phyloP scores from a whole-genome alignment of 2,797 vertebrate genomes.

The Sardinella longiceps region DNA sequence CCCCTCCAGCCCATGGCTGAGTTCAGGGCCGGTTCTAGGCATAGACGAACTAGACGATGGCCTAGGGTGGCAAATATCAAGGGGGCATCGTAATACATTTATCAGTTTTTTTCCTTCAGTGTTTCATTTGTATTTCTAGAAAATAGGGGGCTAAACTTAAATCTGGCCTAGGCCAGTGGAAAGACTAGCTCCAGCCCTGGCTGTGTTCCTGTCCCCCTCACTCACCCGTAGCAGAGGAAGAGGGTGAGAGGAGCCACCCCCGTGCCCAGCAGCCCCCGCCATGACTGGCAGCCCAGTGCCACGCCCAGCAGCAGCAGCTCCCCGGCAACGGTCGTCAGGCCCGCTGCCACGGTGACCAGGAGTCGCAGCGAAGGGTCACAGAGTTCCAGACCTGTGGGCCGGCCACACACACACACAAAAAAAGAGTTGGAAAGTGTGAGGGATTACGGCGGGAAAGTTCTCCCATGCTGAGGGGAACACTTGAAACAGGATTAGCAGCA shows the following conservation, averaged over 20 bases:
- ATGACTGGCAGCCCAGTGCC: conserved; percentile 84
- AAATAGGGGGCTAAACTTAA: too few relatives aligned
- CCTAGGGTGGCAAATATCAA: too few relatives aligned
- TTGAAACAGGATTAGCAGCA: not conserved
- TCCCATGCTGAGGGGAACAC: not conserved
- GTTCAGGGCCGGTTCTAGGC: too few relatives aligned
- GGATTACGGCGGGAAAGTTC: not conserved
- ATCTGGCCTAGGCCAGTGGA: too few relatives aligned
- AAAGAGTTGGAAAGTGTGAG: not conserved
- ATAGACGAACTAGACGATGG: too few relatives aligned
- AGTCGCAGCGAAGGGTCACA: conserved; percentile 86
- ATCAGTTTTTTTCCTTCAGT: too few relatives aligned
- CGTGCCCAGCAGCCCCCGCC: conserved; percentile 84
- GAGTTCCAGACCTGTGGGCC: conserved; percentile 82
- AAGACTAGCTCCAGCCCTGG: not conserved
- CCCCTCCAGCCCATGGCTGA: too few relatives aligned
- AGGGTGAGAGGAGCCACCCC: conserved; percentile 84
- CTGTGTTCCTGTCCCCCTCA: not conserved
- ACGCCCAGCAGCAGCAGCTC: conserved; percentile 86
- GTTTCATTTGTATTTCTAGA: too few relatives aligned
- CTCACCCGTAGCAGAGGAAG: conserved; percentile 86
- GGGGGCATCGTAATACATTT: too few relatives aligned
- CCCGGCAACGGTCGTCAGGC: conserved; percentile 81
- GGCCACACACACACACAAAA: too few relatives aligned
- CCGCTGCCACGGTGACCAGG: conserved; percentile 79